These are phyloP conservation scores for Apteryx mantelli DNA, from an alignment of 2,113 vertebrate genomes.

Conservation along the genomic window DNA sequence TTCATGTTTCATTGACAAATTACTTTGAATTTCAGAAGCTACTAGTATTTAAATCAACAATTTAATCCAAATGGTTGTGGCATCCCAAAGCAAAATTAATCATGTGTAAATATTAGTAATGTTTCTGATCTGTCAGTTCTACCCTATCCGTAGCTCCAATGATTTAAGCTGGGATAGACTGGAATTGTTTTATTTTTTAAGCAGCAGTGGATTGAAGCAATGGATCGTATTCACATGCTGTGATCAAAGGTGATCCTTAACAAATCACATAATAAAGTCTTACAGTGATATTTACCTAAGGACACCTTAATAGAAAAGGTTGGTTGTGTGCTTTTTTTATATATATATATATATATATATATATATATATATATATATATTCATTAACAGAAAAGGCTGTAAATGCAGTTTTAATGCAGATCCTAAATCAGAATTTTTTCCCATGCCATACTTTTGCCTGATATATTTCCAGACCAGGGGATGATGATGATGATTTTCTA, in stretches of 20 bases:
- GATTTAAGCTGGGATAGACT: neutral
- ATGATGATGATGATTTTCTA: neutral
- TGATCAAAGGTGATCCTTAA: neutral
- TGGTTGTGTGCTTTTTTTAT: no score
- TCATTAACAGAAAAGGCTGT: neutral
- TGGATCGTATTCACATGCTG: neutral
- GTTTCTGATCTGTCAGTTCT: neutral
- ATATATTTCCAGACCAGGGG: neutral
- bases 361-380: no score
- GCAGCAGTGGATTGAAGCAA: neutral
- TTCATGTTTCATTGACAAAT: slow-evolving; percentile 69
- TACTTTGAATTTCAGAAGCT: slow-evolving; percentile 72
- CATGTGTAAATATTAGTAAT: neutral
- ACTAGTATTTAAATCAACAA: slow-evolving; percentile 62
- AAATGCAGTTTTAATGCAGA: neutral
- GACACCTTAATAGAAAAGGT: neutral
- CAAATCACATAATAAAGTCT: neutral
- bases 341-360: no score
- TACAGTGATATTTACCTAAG: neutral
- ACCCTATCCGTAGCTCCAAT: neutral
- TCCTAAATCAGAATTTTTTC: neutral
- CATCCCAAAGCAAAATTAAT: neutral
- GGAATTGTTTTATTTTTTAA: neutral
- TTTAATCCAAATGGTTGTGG: slow-evolving; percentile 41
- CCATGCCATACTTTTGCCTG: neutral